Base-by-base conservation (phyloP, 1,140 invertebrate species). In the Eciton burchellii region DNA sequence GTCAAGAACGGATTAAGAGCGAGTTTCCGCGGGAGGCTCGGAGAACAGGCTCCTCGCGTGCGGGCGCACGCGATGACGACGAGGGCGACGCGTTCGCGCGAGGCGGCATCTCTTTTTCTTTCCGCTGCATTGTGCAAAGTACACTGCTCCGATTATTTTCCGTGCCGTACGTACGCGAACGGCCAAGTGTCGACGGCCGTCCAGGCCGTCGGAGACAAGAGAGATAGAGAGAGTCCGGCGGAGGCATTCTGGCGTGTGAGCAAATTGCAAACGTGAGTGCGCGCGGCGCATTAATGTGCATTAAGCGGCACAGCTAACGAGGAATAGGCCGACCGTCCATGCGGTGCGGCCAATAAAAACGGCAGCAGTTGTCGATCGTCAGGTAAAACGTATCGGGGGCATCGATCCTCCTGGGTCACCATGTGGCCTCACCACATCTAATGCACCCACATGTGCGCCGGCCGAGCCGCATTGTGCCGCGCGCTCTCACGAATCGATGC, bases 321-420 rank as follows among this genome's bases (percentile, higher is more conserved):
- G 81, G 54, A 29, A 52, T 47, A 26, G 68, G 85, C 77, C 60
- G 86, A 63, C 84, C 79, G 84, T 65, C 71, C 65, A 65, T 65
- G 57, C 45, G 24, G 57, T 54, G 24, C 49, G 54, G n/a, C 43
- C 57, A 57, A 19, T 45, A 71, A 82, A 79, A 68, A 57, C 79
- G 56, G 82, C 83, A 84, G 77, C 82, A 82, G 71, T 86, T 85
- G 79, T 72, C 82, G 63, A 74, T 71, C 26, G 21, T 19, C 72
- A 52, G 52, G 65, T 76, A 83, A 86, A 90, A 81, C 74, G 84
- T 92, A 93, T 93, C 90, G 92, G 76, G 91, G 91, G 91, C 92
- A 94, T 93, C 92, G 93, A 94, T 94, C 90, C 87, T 91, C 71
- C 49, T 84, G 84, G 92, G 91, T 92, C 92, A 93, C 84, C 83